phyloP scores from a whole-genome alignment of 35 echinoderm and acorn worm species.

The Nesometra sesokonis region DNA sequence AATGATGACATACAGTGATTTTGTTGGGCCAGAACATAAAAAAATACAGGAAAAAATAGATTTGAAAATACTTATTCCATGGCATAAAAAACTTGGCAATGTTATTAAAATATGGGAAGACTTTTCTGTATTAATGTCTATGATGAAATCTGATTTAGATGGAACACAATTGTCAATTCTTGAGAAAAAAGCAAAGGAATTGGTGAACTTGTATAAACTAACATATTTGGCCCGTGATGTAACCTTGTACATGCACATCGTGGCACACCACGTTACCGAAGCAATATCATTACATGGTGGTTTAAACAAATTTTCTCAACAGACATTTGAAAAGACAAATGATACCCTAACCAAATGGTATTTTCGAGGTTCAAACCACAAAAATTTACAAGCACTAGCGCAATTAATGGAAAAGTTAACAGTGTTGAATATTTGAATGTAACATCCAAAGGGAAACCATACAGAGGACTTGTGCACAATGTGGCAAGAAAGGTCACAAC shows the following conservation, averaged over 20 bases:
- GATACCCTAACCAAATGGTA: too few species aligned
- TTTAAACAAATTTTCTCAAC: not conserved
- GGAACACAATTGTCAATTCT: not conserved
- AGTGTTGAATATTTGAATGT: too few species aligned
- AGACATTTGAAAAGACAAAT: too few species aligned
- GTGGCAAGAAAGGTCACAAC: too few species aligned
- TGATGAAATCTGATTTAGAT: not conserved
- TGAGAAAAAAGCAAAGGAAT: not conserved
- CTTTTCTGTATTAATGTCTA: not conserved
- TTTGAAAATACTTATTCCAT: not conserved
- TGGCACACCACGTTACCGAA: too few species aligned
- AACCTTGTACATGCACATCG: not conserved
- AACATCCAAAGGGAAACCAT: too few species aligned
- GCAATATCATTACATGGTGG: not conserved
- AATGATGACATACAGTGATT: slow-evolving; percentile 6
- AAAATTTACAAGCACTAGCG: too few species aligned
- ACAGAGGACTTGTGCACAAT: too few species aligned
- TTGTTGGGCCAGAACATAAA: slow-evolving; percentile 34
- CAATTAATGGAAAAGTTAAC: too few species aligned
- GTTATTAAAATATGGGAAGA: too few species aligned
- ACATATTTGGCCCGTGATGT: not conserved
- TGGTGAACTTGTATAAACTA: not conserved
- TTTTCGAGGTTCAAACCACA: too few species aligned
- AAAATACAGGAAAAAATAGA: slow-evolving; percentile 26
- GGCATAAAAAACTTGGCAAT: too few species aligned